Conservation (phyloP, 1,140 invertebrate genomes). For the Hycleus cichorii region DNA sequence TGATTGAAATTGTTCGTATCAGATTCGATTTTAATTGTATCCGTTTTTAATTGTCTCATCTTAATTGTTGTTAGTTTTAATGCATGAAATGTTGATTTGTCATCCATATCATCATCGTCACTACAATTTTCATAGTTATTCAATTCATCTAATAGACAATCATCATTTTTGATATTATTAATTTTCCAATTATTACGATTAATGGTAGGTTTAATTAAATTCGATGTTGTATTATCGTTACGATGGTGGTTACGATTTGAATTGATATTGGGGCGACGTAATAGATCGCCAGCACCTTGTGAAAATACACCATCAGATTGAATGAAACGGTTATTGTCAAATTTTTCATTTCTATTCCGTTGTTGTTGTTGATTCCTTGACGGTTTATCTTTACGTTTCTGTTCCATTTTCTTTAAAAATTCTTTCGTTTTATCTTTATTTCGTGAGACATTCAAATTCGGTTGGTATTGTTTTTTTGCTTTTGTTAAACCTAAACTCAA, state of each 20-base stretch:
- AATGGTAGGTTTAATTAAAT: conserved; percentile 26
- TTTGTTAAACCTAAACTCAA: conserved; percentile 33
- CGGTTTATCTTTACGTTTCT: conserved; percentile 11
- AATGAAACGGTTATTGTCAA: conserved; percentile 15
- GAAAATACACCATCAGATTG: conserved; percentile 31
- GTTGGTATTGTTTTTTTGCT: conserved; percentile 28
- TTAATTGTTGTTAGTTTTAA: conserved; percentile 9
- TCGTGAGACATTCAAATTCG: conserved; percentile 31
- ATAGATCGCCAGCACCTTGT: conserved; percentile 22
- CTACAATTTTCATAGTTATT: not conserved
- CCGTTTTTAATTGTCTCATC: conserved; percentile 11
- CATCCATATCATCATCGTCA: conserved; percentile 21
- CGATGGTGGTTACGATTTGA: conserved; percentile 5
- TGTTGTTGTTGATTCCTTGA: not conserved
- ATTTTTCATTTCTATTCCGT: conserved; percentile 13
- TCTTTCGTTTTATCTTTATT: conserved; percentile 32
- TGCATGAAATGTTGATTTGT: conserved; percentile 22
- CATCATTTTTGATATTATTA: conserved; percentile 23
- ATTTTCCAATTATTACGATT: conserved; percentile 25
- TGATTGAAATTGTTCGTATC: conserved; percentile 5
- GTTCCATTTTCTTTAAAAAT: conserved; percentile 15
- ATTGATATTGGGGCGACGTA: not conserved
- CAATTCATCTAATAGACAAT: conserved; percentile 4
- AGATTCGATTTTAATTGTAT: conserved; percentile 15
- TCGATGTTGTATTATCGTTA: conserved; percentile 10